phyloP scores from a whole-genome alignment of 1,140 invertebrate species.

The Panonychus citri region DNA sequence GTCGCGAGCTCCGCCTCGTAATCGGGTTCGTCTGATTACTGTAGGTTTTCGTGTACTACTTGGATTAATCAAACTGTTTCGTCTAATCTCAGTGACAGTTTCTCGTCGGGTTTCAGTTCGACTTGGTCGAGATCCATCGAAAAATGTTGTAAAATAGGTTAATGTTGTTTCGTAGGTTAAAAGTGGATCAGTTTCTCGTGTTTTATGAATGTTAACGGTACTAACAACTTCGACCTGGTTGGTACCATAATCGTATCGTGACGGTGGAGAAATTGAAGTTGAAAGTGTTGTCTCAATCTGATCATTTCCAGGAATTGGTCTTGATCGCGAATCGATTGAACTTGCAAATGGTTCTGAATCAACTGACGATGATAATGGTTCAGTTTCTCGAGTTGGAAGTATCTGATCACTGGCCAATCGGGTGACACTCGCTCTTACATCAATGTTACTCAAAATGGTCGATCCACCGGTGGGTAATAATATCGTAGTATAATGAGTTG shows the following conservation, averaged over 20 bases:
- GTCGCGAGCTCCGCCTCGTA: neutral
- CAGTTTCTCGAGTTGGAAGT: no score
- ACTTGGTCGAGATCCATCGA: neutral
- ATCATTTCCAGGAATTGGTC: no score
- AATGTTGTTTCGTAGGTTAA: neutral
- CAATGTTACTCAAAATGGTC: slow-evolving; percentile 3
- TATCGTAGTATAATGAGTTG: slow-evolving; percentile 4
- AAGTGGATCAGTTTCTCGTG: neutral
- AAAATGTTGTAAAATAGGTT: neutral
- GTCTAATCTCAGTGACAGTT: neutral
- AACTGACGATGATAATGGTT: no score
- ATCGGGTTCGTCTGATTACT: neutral
- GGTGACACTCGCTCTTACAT: neutral
- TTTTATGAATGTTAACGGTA: neutral
- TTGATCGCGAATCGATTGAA: no score
- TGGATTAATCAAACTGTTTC: neutral
- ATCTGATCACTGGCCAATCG: no score
- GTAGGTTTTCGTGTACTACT: neutral
- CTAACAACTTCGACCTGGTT: neutral
- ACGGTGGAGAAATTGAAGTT: no score
- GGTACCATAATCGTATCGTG: no score
- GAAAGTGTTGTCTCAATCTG: no score
- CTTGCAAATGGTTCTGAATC: no score
- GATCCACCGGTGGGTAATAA: slow-evolving; percentile 4
- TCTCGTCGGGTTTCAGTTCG: neutral